Percentiles rank a stretch among this genome's conserved stretches.
Evolutionary conservation across 1,140 invertebrate species (phyloP).

Genomic region (Copidosoma floridanum): DNA sequence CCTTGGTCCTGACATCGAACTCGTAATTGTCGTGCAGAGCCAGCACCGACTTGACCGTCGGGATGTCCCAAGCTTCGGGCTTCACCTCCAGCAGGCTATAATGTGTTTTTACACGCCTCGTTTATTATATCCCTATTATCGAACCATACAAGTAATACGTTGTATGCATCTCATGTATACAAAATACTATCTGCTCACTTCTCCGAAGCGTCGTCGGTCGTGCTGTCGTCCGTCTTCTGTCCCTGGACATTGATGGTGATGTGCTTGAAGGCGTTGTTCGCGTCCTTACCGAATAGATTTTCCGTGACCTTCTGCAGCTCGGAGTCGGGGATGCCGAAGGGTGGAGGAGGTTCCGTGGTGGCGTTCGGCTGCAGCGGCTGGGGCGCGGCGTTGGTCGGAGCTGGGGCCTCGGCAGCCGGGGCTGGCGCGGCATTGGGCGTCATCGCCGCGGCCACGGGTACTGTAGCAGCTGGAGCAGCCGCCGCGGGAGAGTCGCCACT

Average conservation of each 20-base stretch:
- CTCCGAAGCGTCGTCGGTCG: conserved; percentile 48
- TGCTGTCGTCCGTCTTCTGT: conserved; percentile 50
- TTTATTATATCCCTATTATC: too few relatives aligned
- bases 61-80: conserved; percentile 48
- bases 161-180: too few relatives aligned
- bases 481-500: conserved; percentile 12
- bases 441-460: neutral
- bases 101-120: too few relatives aligned
- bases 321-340: conserved; percentile 45
- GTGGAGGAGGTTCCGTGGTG: conserved; percentile 28
- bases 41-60: conserved; percentile 53
- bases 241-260: conserved; percentile 53
- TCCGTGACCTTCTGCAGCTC: conserved; percentile 53
- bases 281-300: conserved; percentile 48
- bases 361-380: neutral
- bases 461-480: conserved; percentile 14
- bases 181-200: conserved; percentile 47
- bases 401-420: conserved; percentile 22
- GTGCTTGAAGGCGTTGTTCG: conserved; percentile 52
- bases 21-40: conserved; percentile 56
- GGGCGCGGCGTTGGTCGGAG: conserved; percentile 1
- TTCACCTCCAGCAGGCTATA: conserved; percentile 48
- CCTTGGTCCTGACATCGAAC: conserved; percentile 56
- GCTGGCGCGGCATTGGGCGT: conserved; percentile 24
- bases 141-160: too few relatives aligned